Base-by-base conservation (phyloP, 2,888 invertebrate genomes). In the Colostygia pectinataria region DNA sequence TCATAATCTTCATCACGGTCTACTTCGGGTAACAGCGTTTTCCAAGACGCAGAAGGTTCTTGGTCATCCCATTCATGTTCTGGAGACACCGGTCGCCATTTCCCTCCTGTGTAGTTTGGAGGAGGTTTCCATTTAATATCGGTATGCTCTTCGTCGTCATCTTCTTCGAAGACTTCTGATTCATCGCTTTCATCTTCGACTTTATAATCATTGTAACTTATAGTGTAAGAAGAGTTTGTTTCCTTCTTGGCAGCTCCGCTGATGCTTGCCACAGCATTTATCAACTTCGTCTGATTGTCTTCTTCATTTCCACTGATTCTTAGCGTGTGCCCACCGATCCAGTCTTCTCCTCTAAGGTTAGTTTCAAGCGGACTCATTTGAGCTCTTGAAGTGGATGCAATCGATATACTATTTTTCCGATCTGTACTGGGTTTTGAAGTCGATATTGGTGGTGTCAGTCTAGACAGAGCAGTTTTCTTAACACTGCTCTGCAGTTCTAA, bases 101-200 rank as follows among this genome's bases (percentile, higher is more conserved):
- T 89, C 0, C 90, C 90, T 31, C 89, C 90, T 1, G 89, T 90
- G 20, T 90, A 85, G 55, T 87, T 80, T 1, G 79, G 77, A 65
- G 76, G 93, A 0, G 95, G 95, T 65, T 93, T 94, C 96, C 96
- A 96, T 74, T 96, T 95, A 1, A 93, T 94, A 0, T 93, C 94
- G 2, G 93, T 93, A 27, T 71, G 74, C 23, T 88, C 89, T 33
- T 90, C 91, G 2, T 92, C 92, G 0, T 92, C 92, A 15, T 92
- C 92, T 1, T 92, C 91, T 34, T 91, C 92, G 0, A 90, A 88
- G 31, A 92, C 93, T 0, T 92, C 93, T 2, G 92, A 92, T 18
- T 89, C 91, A 1, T 91, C 92, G 50, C 86, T 91, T 55, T 92
- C 88, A 28, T 88, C 85, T 24, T 87, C 73, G 7, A 67, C 78